Evolutionary conservation across 1,140 invertebrate genomes (phyloP).

Genomic region (Drosophila seguyi): DNA sequence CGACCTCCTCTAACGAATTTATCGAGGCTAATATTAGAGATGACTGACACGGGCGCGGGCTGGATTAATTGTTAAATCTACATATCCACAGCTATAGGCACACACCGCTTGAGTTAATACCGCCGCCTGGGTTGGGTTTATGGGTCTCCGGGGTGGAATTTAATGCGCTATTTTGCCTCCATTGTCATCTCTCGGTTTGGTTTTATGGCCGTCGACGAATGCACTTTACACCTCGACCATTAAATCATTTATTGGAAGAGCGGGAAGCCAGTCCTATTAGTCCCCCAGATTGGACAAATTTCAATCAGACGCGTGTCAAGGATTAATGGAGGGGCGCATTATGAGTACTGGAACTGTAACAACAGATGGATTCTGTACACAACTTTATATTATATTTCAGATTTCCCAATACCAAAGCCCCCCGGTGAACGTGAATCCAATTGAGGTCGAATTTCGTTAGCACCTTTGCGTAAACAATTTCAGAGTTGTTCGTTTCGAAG

Average conservation of each 20-base stretch:
- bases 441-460: constrained; percentile 14
- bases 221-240: constrained; percentile 59
- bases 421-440: constrained; percentile 2
- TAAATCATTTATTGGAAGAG: constrained; percentile 48
- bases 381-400: constrained; percentile 4
- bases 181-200: constrained; percentile 25
- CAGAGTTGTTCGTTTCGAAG: constrained; percentile 23
- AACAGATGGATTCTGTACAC: not conserved
- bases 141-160: constrained; percentile 41
- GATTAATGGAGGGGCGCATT: constrained; percentile 24
- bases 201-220: constrained; percentile 41
- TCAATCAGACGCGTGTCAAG: constrained; percentile 26
- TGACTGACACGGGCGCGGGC: constrained; percentile 38
- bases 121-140: constrained; percentile 16
- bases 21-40: constrained; percentile 63
- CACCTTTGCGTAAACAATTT: constrained; percentile 45
- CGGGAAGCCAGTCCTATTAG: constrained; percentile 15
- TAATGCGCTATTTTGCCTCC: constrained; percentile 47
- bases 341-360: constrained; percentile 11
- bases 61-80: constrained; percentile 47
- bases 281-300: constrained; percentile 24
- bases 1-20: constrained; percentile 50
- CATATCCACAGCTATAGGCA: constrained; percentile 27
- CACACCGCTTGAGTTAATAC: constrained; percentile 8
- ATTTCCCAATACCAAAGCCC: constrained; percentile 6